Percentiles rank a stretch among this genome's conserved stretches.
Conservation (phyloP, 2,113 vertebrate genomes). For the Phycodurus eques region DNA sequence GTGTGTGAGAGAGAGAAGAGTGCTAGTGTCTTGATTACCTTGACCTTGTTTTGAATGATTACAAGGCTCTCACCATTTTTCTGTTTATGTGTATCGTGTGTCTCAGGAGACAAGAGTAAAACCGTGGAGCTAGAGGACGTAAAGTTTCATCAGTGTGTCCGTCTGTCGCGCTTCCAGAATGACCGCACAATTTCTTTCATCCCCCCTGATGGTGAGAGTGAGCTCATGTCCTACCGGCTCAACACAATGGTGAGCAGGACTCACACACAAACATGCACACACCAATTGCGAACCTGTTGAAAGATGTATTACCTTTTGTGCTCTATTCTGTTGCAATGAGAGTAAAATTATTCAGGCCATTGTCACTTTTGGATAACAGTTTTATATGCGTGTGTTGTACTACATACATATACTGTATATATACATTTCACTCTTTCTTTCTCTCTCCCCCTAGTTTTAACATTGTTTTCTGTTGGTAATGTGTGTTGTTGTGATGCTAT, state of each 20-base stretch:
- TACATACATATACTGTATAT: too few species aligned
- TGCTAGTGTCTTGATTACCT: slow-evolving; percentile 45
- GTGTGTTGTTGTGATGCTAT: slow-evolving; percentile 26
- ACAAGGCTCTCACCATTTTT: slow-evolving; percentile 41
- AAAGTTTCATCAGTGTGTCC: slow-evolving; percentile 83
- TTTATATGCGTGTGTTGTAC: too few species aligned
- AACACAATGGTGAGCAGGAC: slow-evolving; percentile 73
- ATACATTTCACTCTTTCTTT: too few species aligned
- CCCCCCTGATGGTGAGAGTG: slow-evolving; percentile 79
- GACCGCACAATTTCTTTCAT: slow-evolving; percentile 83
- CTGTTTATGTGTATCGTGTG: slow-evolving; percentile 15
- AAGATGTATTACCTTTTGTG: neutral
- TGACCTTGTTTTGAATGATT: slow-evolving; percentile 53
- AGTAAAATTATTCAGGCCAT: too few species aligned
- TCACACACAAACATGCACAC: slow-evolving; percentile 1
- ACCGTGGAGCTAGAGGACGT: slow-evolving; percentile 80
- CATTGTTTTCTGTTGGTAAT: slow-evolving; percentile 20
- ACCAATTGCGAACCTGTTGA: too few species aligned
- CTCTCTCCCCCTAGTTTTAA: neutral
- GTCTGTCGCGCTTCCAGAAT: slow-evolving; percentile 81
- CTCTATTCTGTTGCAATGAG: too few species aligned
- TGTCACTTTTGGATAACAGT: too few species aligned
- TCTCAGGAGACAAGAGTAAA: slow-evolving; percentile 77
- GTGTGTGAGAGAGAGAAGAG: neutral
- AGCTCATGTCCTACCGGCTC: slow-evolving; percentile 82